Base-by-base conservation (phyloP, 1,140 invertebrate species). In the Araneus ventricosus region DNA sequence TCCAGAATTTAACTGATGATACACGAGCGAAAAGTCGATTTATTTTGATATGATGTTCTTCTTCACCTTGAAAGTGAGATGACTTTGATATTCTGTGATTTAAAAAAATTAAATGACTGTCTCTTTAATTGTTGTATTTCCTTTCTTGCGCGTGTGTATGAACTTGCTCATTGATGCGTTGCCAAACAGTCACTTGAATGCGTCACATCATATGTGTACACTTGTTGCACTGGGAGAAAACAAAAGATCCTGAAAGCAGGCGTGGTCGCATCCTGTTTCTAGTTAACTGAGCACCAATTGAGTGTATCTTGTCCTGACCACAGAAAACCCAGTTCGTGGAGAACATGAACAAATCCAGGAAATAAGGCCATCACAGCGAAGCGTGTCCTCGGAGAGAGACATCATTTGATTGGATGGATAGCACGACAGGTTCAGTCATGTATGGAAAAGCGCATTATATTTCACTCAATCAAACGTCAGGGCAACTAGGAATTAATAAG, bases 401-500 rank as follows among this genome's bases (percentile, higher is more conserved):
- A 79, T 90, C 88, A 52, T 61, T 57, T 90, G 67, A 90, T 90
- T 90, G 88, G 88, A 90, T n/a, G 37, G 84, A 86, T 59, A 34
- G 30, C 22, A 20, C 52, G 84, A 86, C 45, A 57, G 52, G 84
- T 41, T 34, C 87, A 88, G 88, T n/a, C 88, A 80, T 90, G 45
- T 80, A 80, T 90, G 41, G 20, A 22, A 20, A 87, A 87, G 37
- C 17, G 59, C 85, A 90, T 90, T 90, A 90, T 75, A 79, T 70
- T 70, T 88, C 41, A 75, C 39, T 90, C 88, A 90, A 80, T 90
- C 88, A 90, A 90, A 79, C 39, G 88, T 90, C 88, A 90, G 34
- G 27, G 30, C 7, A 57, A 90, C 41, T 59, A 59, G 88, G 88
- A 90, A 90, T 90, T 90, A 90, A 90, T 90, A 90, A 90, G 88